Percentiles rank a stretch among this genome's conserved stretches.
These are phyloP conservation scores for Mesorhabditis belari DNA, from an alignment of 2,888 invertebrate genomes.

Conservation along the genomic window DNA sequence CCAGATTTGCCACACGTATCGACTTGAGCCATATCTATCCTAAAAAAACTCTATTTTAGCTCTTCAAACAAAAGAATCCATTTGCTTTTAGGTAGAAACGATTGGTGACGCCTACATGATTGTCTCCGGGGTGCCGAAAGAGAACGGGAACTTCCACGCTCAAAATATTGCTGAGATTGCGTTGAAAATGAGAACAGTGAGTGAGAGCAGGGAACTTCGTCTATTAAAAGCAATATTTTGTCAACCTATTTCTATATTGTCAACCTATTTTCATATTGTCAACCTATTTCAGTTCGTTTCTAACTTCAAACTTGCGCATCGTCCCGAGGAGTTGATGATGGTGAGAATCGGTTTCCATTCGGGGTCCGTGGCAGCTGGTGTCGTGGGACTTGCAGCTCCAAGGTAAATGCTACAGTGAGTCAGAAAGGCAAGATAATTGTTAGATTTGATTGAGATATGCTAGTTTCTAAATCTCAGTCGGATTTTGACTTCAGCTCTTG, in stretches of 20 bases:
- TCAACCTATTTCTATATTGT: not conserved
- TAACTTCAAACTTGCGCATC: constrained; percentile 49
- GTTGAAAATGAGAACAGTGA: constrained; percentile 48
- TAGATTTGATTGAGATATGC: constrained; percentile 1
- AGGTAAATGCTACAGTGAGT: constrained; percentile 5
- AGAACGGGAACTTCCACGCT: constrained; percentile 50
- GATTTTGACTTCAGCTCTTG: no score
- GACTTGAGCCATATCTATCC: no score
- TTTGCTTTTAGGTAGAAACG: constrained; percentile 23
- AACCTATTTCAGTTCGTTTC: constrained; percentile 25
- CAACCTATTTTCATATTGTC: not conserved
- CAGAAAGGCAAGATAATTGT: not conserved
- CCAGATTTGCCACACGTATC: no score
- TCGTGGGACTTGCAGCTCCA: constrained; percentile 48
- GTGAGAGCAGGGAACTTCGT: constrained; percentile 3
- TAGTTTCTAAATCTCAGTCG: no score
- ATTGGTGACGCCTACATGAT: constrained; percentile 53
- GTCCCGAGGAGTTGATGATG: constrained; percentile 50
- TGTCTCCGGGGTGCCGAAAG: constrained; percentile 49
- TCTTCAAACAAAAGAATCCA: not conserved
- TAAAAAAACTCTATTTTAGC: not conserved
- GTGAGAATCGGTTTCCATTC: constrained; percentile 51
- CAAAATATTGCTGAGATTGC: constrained; percentile 51
- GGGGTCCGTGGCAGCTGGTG: constrained; percentile 50
- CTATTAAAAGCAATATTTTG: constrained; percentile 1